Evolutionary conservation across 2,113 vertebrate species (phyloP).

Genomic region (Ammodytes dubius): DNA sequence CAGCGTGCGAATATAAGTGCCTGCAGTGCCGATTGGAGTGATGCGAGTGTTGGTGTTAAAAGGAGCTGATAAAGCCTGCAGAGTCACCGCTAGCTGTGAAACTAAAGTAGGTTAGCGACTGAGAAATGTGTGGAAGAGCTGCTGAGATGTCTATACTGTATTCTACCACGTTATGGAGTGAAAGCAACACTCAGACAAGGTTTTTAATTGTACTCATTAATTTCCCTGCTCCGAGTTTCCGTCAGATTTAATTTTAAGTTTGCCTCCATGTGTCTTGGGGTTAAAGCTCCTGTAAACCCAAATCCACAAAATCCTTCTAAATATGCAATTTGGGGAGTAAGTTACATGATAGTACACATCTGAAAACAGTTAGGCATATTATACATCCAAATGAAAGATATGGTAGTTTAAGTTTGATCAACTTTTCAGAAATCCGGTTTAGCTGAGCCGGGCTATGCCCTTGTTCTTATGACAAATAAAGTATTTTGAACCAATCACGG

Average conservation of each 20-base stretch:
- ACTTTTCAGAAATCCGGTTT: no score
- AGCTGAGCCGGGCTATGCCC: no score
- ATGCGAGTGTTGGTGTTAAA: slow-evolving; percentile 55
- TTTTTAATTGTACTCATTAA: slow-evolving; percentile 28
- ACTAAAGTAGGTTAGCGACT: slow-evolving; percentile 68
- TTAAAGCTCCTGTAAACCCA: neutral
- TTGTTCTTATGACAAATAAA: no score
- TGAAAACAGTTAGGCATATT: no score
- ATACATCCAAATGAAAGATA: no score
- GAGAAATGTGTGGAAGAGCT: slow-evolving; percentile 51
- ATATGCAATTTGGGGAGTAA: no score
- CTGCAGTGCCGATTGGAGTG: slow-evolving; percentile 49
- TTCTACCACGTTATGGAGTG: slow-evolving; percentile 13
- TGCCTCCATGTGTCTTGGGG: neutral
- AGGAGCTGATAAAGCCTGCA: slow-evolving; percentile 57
- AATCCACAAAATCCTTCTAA: no score
- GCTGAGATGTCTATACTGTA: slow-evolving; percentile 38
- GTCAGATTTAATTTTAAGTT: slow-evolving; percentile 5
- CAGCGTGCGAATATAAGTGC: slow-evolving; percentile 61
- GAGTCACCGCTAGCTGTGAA: slow-evolving; percentile 55
- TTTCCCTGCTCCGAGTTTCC: neutral
- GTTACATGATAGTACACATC: no score
- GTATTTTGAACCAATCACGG: no score
- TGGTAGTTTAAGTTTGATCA: no score
- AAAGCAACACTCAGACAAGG: slow-evolving; percentile 20